Evolutionary conservation across 1,140 invertebrate genomes (phyloP).

Genomic region (Aporrectodea caliginosa): DNA sequence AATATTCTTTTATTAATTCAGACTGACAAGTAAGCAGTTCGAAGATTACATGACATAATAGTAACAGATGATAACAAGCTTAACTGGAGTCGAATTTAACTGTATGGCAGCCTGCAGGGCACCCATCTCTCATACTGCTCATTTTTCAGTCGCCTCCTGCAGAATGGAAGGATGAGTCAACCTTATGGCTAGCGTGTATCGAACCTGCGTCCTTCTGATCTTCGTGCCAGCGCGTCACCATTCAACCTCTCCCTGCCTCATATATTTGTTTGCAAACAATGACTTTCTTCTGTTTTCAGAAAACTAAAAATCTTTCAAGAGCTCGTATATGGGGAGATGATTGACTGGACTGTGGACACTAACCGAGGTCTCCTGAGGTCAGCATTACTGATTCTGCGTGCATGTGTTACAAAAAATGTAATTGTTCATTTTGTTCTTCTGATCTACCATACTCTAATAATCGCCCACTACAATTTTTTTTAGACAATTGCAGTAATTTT

Average conservation of each 20-base stretch:
- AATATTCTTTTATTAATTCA: too few relatives aligned
- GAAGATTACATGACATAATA: too few relatives aligned
- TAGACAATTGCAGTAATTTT: background rate
- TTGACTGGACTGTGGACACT: background rate
- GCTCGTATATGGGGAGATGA: background rate
- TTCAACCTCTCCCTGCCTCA: too few relatives aligned
- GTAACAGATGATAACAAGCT: too few relatives aligned
- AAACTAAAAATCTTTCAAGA: background rate
- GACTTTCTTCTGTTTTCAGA: background rate
- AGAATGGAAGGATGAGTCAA: constrained; percentile 1
- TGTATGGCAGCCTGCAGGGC: too few relatives aligned
- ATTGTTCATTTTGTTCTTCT: background rate
- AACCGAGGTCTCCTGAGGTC: background rate
- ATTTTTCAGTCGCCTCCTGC: background rate
- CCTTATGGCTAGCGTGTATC: too few relatives aligned
- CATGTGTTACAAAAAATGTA: background rate
- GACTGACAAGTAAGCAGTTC: too few relatives aligned
- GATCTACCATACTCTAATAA: background rate
- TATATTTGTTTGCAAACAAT: too few relatives aligned
- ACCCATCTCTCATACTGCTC: too few relatives aligned
- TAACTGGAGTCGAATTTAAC: too few relatives aligned
- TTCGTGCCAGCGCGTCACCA: too few relatives aligned
- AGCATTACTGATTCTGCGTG: background rate
- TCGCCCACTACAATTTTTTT: background rate
- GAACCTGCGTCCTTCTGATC: too few relatives aligned